Conservation (phyloP, 2,888 invertebrate species). For the Tipula helvola region DNA sequence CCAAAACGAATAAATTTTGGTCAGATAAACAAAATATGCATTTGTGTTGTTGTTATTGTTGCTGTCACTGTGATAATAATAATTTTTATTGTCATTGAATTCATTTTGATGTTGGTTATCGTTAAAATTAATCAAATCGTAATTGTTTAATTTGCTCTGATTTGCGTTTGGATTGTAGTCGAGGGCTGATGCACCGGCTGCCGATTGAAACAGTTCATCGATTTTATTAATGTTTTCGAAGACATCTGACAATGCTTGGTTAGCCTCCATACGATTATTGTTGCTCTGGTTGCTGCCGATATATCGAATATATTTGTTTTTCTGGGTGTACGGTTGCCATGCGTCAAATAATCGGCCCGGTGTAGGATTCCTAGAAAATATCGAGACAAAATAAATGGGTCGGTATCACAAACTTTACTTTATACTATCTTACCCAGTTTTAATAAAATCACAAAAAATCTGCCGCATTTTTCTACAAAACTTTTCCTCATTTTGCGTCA, state of each 20-base stretch:
- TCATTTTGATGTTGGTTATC: background rate
- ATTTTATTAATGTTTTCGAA: constrained; percentile 25
- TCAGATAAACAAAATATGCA: constrained; percentile 27
- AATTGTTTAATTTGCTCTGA: background rate
- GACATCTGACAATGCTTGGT: constrained; percentile 13
- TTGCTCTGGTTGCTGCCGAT: constrained; percentile 22
- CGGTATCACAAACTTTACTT: background rate
- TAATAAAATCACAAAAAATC: constrained; percentile 41
- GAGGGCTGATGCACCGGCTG: constrained; percentile 6
- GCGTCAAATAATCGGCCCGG: constrained; percentile 38
- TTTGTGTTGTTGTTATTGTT: constrained; percentile 20
- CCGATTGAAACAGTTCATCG: constrained; percentile 24
- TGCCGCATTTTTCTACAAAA: constrained; percentile 40
- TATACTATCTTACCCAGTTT: constrained; percentile 34
- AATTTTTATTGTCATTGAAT: background rate
- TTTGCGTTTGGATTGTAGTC: background rate
- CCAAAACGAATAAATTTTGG: constrained; percentile 33
- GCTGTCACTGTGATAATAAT: background rate
- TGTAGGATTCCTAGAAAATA: constrained; percentile 42
- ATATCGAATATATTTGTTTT: constrained; percentile 28
- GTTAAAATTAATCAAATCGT: background rate
- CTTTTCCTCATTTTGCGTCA: constrained; percentile 45
- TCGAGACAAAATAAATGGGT: background rate
- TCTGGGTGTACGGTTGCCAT: constrained; percentile 46
- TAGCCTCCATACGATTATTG: background rate